Base-by-base conservation (phyloP, 2,888 invertebrate genomes). In the Aphelenchoides bicaudatus region DNA sequence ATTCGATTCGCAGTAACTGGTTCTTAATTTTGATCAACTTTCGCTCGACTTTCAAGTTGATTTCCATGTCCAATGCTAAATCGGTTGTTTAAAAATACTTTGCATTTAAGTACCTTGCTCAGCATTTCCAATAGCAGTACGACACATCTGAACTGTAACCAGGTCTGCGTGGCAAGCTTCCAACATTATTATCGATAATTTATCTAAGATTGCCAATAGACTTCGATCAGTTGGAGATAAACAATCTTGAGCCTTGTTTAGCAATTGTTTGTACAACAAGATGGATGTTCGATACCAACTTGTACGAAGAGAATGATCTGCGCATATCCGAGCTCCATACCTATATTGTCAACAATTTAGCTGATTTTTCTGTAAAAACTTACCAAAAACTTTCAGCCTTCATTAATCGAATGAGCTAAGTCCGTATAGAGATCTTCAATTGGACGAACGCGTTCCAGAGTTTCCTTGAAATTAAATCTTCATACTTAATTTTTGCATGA, bases 1-100 rank as follows among this genome's bases (percentile, higher is more conserved):
- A 23, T 27, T 60, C 48, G 25, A 59, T 49, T 8, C 27, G 23
- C 39, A 62, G 31, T 6, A 65, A 53, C 10, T 52, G 55, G 39
- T 62, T 65, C 38, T 67, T 51, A 31, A 65, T 65, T 34, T 63
- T 67, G 29, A 59, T 67, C 37, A 65, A 47, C 29, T 65, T 68
- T 4, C 65, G 58, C 23, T 64, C 59, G 1, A 43, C 55, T 50
- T 67, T 67, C 19, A 56, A 30, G 54, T 65, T 58, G 23, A 50
- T 28, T 16, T 60, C 56, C 38, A 37, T 38, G 13, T 63, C 65
- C 19, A 64, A 50, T 13, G 49, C 63, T 59, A 43, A 58, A 55
- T n/a, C 13, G 4, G 6, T 2, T 56, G n/a, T 10, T 29, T 21
- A 56, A 13, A 47, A 0, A 28, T 29, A 6, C 28, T 4, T 55